phyloP scores from a whole-genome alignment of 2,888 invertebrate genomes.

The Sepioteuthis lessoniana region DNA sequence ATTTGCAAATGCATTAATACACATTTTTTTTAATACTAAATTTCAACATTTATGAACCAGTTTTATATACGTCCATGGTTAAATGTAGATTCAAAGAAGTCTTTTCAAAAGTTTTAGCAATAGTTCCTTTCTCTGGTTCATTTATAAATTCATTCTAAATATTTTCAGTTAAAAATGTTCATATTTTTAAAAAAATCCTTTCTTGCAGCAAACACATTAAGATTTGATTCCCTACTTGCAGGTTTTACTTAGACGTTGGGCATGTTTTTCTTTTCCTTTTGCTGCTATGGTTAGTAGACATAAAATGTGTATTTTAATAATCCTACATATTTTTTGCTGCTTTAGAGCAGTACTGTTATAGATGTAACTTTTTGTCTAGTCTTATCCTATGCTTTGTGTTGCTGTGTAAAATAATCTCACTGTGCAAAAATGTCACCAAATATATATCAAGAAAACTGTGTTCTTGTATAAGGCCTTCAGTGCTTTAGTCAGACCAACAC shows the following conservation, averaged over 20 bases:
- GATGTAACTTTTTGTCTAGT: not conserved
- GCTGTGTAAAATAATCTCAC: not conserved
- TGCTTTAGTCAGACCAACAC: not conserved
- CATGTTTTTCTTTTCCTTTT: slow-evolving; percentile 33
- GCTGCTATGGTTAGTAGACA: slow-evolving; percentile 1
- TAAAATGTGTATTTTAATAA: not conserved
- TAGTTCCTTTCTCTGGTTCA: too few relatives aligned
- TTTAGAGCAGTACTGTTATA: not conserved
- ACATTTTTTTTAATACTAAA: too few relatives aligned
- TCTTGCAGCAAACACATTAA: not conserved
- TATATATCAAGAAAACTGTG: not conserved
- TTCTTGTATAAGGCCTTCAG: not conserved
- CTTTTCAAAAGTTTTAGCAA: too few relatives aligned
- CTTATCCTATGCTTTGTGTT: not conserved
- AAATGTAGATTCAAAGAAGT: too few relatives aligned
- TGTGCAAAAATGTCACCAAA: not conserved
- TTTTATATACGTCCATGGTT: too few relatives aligned
- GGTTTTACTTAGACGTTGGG: slow-evolving; percentile 2
- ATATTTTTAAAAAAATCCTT: not conserved
- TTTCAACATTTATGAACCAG: too few relatives aligned
- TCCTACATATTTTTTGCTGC: not conserved
- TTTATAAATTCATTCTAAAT: not conserved
- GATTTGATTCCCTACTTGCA: slow-evolving; percentile 17
- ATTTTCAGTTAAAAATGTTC: not conserved
- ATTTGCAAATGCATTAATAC: too few relatives aligned